Percentiles rank a stretch among this genome's conserved stretches.
Evolutionary conservation across 1,140 invertebrate genomes (phyloP).

Genomic region (Lepidurus couesii): DNA sequence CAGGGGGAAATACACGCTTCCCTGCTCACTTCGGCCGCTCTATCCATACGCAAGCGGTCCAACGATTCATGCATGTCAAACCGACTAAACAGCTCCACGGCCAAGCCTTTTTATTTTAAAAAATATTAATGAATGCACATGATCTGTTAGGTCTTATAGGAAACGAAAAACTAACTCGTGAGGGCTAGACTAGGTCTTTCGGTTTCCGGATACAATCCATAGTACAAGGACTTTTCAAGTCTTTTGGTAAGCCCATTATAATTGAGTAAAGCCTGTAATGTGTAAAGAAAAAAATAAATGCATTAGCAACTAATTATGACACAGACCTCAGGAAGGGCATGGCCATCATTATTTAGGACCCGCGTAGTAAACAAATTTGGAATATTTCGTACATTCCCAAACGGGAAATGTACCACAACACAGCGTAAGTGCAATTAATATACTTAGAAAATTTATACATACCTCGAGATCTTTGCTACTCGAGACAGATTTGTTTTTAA

Average conservation of each 20-base stretch:
- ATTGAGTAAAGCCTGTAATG: conserved; percentile 54
- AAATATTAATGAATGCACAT: conserved; percentile 29
- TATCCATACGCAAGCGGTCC: conserved; percentile 68
- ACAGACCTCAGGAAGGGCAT: background rate
- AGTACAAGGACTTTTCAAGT: conserved; percentile 78
- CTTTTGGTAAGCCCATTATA: conserved; percentile 68
- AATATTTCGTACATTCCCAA: background rate
- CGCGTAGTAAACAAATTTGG: background rate
- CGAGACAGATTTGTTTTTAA: background rate
- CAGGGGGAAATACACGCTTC: conserved; percentile 79
- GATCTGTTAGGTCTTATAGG: conserved; percentile 6
- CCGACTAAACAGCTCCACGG: conserved; percentile 72
- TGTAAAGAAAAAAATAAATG: conserved; percentile 41
- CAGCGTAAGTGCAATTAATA: background rate
- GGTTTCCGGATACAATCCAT: conserved; percentile 61
- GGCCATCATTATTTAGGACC: background rate
- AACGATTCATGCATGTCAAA: conserved; percentile 61
- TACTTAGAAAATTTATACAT: background rate
- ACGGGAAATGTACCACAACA: background rate
- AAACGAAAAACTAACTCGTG: conserved; percentile 54
- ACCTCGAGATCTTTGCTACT: background rate
- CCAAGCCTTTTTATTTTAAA: conserved; percentile 59
- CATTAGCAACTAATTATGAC: background rate
- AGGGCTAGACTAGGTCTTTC: conserved; percentile 69
- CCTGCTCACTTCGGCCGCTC: conserved; percentile 68